Evolutionary conservation across 2,888 invertebrate genomes (phyloP).

Genomic region (Agrochola circellaris): DNA sequence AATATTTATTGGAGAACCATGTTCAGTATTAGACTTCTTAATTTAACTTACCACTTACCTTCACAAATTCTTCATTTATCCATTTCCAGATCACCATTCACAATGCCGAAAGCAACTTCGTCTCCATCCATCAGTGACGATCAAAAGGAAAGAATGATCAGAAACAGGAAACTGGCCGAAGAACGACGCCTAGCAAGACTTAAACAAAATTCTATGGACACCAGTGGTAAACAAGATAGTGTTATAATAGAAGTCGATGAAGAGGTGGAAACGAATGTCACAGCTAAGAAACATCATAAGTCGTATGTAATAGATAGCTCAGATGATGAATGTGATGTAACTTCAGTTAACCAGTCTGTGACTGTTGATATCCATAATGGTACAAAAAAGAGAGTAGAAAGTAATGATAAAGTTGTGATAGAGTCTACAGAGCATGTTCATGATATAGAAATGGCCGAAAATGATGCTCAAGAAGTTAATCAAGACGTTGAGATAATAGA

Average conservation of each 20-base stretch:
- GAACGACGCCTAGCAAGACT: slow-evolving; percentile 91
- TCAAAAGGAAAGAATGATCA: slow-evolving; percentile 92
- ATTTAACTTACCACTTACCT: not conserved
- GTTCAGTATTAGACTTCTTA: not conserved
- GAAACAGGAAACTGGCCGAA: slow-evolving; percentile 92
- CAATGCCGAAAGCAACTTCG: slow-evolving; percentile 84
- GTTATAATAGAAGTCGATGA: slow-evolving; percentile 52
- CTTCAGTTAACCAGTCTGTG: slow-evolving; percentile 66
- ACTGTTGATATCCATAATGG: slow-evolving; percentile 71
- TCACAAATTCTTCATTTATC: not conserved
- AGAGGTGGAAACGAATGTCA: slow-evolving; percentile 36
- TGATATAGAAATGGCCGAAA: slow-evolving; percentile 33
- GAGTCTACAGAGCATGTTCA: not conserved
- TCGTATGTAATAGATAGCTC: slow-evolving; percentile 63
- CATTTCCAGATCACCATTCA: slow-evolving; percentile 76
- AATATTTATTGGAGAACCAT: not conserved
- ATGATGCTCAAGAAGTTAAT: slow-evolving; percentile 27
- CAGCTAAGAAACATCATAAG: slow-evolving; percentile 43
- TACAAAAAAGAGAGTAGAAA: slow-evolving; percentile 10
- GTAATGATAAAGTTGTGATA: slow-evolving; percentile 1
- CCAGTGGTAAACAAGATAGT: slow-evolving; percentile 15
- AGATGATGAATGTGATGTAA: slow-evolving; percentile 71
- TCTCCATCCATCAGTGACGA: slow-evolving; percentile 90
- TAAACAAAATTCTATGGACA: slow-evolving; percentile 70
- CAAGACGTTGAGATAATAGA: slow-evolving; percentile 35